phyloP scores from a whole-genome alignment of 1,140 invertebrate species.

The Procambarus virginalis region DNA sequence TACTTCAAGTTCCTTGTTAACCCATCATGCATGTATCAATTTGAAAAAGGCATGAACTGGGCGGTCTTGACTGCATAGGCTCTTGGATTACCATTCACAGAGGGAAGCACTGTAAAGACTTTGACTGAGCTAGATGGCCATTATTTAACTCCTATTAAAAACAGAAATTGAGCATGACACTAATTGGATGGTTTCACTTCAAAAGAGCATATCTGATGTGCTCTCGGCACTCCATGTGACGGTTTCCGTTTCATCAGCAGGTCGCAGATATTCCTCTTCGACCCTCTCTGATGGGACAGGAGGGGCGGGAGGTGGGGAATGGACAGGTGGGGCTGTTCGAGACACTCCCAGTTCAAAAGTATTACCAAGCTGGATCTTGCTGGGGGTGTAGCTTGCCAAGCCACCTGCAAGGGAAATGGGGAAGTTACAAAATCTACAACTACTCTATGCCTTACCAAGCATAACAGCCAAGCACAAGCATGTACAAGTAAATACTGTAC shows the following conservation, averaged over 20 bases:
- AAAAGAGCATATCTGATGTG: slow-evolving; percentile 81
- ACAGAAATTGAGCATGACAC: slow-evolving; percentile 30
- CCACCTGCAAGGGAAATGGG: slow-evolving; percentile 72
- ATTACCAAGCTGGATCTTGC: slow-evolving; percentile 78
- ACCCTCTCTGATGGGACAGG: slow-evolving; percentile 45
- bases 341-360: slow-evolving; percentile 81
- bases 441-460: slow-evolving; percentile 16
- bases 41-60: slow-evolving; percentile 1
- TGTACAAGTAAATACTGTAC: not conserved
- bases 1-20: not conserved
- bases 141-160: slow-evolving; percentile 12
- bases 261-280: slow-evolving; percentile 77
- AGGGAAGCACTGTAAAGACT: slow-evolving; percentile 45
- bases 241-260: slow-evolving; percentile 77
- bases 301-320: slow-evolving; percentile 66
- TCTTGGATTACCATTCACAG: slow-evolving; percentile 5
- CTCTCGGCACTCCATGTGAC: slow-evolving; percentile 80
- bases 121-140: slow-evolving; percentile 28
- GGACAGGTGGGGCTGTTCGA: slow-evolving; percentile 73
- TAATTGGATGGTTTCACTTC: slow-evolving; percentile 61
- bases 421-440: slow-evolving; percentile 49
- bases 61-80: slow-evolving; percentile 35
- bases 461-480: slow-evolving; percentile 17
- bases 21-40: slow-evolving; percentile 14
- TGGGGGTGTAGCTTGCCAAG: slow-evolving; percentile 80